Evolutionary conservation across 2,888 invertebrate species (phyloP).

Genomic region (Apodemia zela): DNA sequence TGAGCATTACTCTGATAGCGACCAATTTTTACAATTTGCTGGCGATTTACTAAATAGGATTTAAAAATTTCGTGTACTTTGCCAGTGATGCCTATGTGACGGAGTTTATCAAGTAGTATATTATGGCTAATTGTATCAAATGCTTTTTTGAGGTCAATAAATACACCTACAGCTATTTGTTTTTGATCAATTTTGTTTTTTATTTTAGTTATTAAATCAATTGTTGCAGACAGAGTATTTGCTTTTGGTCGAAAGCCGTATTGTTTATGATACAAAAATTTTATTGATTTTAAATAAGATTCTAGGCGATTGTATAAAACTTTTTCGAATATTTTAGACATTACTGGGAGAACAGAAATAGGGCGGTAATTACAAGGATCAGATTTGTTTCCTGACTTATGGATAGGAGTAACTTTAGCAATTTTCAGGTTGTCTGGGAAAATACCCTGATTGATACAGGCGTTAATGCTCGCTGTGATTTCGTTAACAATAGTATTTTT

Average conservation of each 20-base stretch:
- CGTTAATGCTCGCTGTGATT: too few species aligned
- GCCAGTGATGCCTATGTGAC: background rate
- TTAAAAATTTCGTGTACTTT: constrained; percentile 1
- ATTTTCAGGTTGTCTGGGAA: constrained; percentile 9
- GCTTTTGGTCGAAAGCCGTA: constrained; percentile 7
- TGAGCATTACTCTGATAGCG: background rate
- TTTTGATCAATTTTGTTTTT: constrained; percentile 17
- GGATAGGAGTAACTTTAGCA: constrained; percentile 5
- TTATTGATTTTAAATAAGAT: background rate
- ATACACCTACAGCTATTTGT: constrained; percentile 15
- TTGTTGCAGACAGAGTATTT: constrained; percentile 1
- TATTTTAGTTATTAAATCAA: constrained; percentile 5
- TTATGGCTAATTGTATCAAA: constrained; percentile 16
- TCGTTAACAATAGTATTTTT: background rate
- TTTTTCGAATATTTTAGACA: constrained; percentile 12
- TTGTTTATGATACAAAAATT: constrained; percentile 1
- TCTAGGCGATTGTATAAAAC: constrained; percentile 4
- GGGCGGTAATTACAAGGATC: constrained; percentile 12
- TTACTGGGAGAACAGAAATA: background rate
- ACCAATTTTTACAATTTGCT: background rate
- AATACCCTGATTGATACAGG: background rate
- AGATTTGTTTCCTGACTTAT: background rate
- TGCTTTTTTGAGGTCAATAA: constrained; percentile 18
- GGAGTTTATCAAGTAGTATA: constrained; percentile 10
- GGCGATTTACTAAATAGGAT: constrained; percentile 8